These are phyloP conservation scores for Tuberolachnus salignus DNA, from an alignment of 2,888 invertebrate genomes.

Conservation along the genomic window DNA sequence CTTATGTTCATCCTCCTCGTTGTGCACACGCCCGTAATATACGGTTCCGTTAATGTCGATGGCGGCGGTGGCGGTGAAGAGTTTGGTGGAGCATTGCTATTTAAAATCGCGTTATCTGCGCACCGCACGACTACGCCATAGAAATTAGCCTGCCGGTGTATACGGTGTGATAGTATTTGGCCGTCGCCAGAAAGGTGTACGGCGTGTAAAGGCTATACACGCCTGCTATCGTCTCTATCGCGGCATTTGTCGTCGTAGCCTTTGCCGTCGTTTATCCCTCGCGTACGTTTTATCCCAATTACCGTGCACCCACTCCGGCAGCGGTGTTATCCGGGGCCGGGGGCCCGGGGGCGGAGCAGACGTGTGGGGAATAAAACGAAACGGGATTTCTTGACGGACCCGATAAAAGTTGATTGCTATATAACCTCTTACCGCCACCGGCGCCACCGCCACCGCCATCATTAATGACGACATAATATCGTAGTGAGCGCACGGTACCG, in stretches of 20 bases:
- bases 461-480: not conserved
- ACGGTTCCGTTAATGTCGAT: conserved; percentile 23
- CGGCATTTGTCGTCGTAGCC: not conserved
- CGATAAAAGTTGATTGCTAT: conserved; percentile 24
- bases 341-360: not conserved
- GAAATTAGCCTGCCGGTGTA: not conserved
- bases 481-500: no score
- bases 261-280: not conserved
- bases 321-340: not conserved
- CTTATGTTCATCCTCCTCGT: not conserved
- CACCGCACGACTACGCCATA: conserved; percentile 28
- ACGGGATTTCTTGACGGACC: not conserved
- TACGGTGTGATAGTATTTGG: not conserved
- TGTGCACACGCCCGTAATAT: not conserved
- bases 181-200: not conserved
- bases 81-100: not conserved
- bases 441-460: not conserved
- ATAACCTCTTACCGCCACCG: no score
- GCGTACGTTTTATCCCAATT: not conserved
- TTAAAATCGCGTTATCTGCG: conserved; percentile 42
- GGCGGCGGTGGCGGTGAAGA: not conserved
- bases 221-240: no score
- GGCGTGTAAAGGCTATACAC: not conserved
- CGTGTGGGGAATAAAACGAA: not conserved
- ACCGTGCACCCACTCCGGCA: not conserved